These are phyloP conservation scores for Bombus vancouverensis DNA, from an alignment of 1,140 invertebrate genomes.

Conservation along the genomic window DNA sequence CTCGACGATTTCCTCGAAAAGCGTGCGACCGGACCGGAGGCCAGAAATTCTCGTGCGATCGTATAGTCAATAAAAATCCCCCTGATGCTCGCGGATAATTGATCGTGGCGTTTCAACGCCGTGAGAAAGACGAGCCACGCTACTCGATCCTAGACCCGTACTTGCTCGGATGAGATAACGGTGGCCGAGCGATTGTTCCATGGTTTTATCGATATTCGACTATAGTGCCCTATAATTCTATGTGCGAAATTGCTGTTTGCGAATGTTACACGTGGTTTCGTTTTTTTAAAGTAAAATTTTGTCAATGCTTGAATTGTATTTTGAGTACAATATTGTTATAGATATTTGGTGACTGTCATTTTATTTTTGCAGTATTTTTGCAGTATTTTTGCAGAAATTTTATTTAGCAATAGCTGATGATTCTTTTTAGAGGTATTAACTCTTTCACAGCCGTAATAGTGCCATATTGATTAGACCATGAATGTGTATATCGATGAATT, in stretches of 20 bases:
- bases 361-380: too few relatives aligned
- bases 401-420: too few relatives aligned
- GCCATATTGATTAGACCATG: background rate
- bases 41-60: conserved; percentile 48
- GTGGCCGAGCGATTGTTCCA: background rate
- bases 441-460: background rate
- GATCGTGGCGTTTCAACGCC: conserved; percentile 49
- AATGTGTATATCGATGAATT: background rate
- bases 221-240: background rate
- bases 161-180: conserved; percentile 8
- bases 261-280: background rate
- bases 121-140: conserved; percentile 40
- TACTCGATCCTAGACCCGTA: background rate
- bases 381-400: too few relatives aligned
- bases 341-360: too few relatives aligned
- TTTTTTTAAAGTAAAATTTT: background rate
- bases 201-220: background rate
- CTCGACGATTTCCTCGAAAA: conserved; percentile 57
- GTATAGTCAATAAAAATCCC: conserved; percentile 42
- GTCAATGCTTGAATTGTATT: too few relatives aligned
- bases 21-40: conserved; percentile 39
- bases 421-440: too few relatives aligned
- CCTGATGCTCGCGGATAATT: conserved; percentile 37
- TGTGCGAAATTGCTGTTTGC: background rate
- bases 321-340: too few relatives aligned